Base-by-base conservation (phyloP, 2,113 vertebrate genomes). In the Anas platyrhynchos region DNA sequence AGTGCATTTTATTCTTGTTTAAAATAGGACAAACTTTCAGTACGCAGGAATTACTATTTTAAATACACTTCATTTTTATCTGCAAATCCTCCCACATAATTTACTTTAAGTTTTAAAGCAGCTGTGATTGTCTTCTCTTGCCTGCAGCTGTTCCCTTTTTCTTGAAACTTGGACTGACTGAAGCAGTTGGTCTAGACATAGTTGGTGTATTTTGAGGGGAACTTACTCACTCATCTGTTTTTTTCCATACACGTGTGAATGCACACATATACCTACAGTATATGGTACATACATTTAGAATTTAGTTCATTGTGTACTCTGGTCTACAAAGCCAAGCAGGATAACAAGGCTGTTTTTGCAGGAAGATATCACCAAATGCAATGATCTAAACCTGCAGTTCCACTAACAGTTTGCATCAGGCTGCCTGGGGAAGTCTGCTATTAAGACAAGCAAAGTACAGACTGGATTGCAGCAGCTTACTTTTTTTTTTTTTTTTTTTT, bases 81-180 rank as follows among this genome's bases (percentile, higher is more conserved):
- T 95, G 43, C n/a, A 89, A 86, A 79, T 91, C 55, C 67, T 96
- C 76, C 89, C 55, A 59, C 25, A 6, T 86, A 78, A 80, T 94
- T 97, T 62, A 48, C 32, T 86, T 80, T 61, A 91, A 91, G 50
- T 79, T 96, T 94, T 87, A 92, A 88, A 90, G 50, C 75, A 88
- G 68, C 76, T 94, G 88, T 85, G 83, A 78, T 81, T 94, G 52
- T 41, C 52, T 94, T 93, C 41, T 79, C 69, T 77, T 94, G 73
- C 48, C 84, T 85, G 84, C 95, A 96, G 93, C 92, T 96, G 83
- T 96, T 97, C 69, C 34, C 18, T n/a, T 92, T 92, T 93, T 79
- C 84, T 92, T 94, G 36, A 89, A 65, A 63, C 88, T 66, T 67
- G 76, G 89, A 75, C 83, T 91, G 86, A 71, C 66, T n/a, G 71